Base-by-base conservation (phyloP, 2,888 invertebrate genomes). In the Lapara coniferarum region DNA sequence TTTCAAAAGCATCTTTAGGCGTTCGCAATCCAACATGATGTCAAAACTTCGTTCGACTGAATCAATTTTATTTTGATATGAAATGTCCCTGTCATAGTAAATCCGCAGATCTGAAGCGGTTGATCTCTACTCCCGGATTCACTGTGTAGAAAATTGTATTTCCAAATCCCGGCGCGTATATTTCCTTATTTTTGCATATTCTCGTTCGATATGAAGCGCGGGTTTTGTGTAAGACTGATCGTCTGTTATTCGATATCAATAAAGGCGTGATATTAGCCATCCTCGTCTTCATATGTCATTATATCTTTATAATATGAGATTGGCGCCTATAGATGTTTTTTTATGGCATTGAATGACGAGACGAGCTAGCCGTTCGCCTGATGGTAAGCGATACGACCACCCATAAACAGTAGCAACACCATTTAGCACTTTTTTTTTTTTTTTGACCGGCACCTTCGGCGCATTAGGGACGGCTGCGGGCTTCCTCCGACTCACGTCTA, bases 81-180 rank as follows among this genome's bases (percentile, higher is more conserved):
- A 85, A 85, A 86, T 78, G 84, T 82, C 76, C 77, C 82, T 81
- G 88, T 90, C 87, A 85, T 81, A 81, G 81, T 77, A 83, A 88
- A 88, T 85, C 86, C 85, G 73, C 73, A 77, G 49, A 79, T 81
- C 83, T 85, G 85, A 81, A 83, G 80, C 82, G 79, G 78, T 81
- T 81, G 85, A 85, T 88, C 84, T 83, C 78, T 75, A 74, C 79
- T 79, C 75, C 66, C 59, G 73, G 74, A 77, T 78, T 83, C 81
- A 78, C 76, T 81, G 80, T 80, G 85, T 81, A 89, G 88, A 88
- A 90, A 90, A 90, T 89, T 88, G 88, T 89, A 83, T 89, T 85
- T 84, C 76, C 75, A 83, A 86, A 86, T 85, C 85, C 81, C 63
- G 71, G 66, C 77, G 72, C 71, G 67, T 66, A 75, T 75, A 76